A percentile compares a stretch with the other conserved stretches of the same genome.
Conservation (phyloP, 2,888 invertebrate genomes). For the Dryobota labecula region DNA sequence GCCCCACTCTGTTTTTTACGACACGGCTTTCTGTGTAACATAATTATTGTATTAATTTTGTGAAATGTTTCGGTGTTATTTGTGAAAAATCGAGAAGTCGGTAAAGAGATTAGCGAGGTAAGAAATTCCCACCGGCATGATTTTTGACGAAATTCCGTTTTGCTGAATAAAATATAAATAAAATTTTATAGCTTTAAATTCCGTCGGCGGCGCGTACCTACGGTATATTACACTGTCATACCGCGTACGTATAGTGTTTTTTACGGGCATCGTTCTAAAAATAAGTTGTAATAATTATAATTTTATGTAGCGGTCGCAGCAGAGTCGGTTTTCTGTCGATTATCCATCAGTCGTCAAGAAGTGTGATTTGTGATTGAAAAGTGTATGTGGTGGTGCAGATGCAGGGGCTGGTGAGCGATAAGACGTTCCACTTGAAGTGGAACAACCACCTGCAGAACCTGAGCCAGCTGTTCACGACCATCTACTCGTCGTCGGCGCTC, state of each 20-base stretch:
- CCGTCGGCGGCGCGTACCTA: slow-evolving; percentile 90
- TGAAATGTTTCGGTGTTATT: slow-evolving; percentile 90
- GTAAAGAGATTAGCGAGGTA: slow-evolving; percentile 87
- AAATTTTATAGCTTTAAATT: slow-evolving; percentile 88
- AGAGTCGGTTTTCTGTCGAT: slow-evolving; percentile 88
- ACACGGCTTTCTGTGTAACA: slow-evolving; percentile 91
- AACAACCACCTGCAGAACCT: slow-evolving; percentile 94
- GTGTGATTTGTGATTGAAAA: slow-evolving; percentile 84
- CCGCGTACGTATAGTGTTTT: slow-evolving; percentile 91
- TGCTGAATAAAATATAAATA: slow-evolving; percentile 85
- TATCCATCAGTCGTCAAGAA: slow-evolving; percentile 83
- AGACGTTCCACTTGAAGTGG: slow-evolving; percentile 93
- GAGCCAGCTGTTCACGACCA: slow-evolving; percentile 92
- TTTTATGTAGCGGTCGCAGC: slow-evolving; percentile 90
- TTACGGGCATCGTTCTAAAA: slow-evolving; percentile 91
- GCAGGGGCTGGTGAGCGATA: slow-evolving; percentile 91
- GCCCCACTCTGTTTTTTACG: slow-evolving; percentile 91
- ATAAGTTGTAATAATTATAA: slow-evolving; percentile 91
- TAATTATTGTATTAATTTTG: slow-evolving; percentile 91
- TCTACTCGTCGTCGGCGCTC: slow-evolving; percentile 93
- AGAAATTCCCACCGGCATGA: slow-evolving; percentile 80
- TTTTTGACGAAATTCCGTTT: slow-evolving; percentile 80
- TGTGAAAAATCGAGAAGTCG: slow-evolving; percentile 89
- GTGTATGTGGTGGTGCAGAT: slow-evolving; percentile 89
- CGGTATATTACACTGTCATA: slow-evolving; percentile 90